Evolutionary conservation across 2,797 vertebrate genomes (phyloP), one percentile per base, ranked within the genome.

Genomic region (Melanotaenia boesemani): DNA sequence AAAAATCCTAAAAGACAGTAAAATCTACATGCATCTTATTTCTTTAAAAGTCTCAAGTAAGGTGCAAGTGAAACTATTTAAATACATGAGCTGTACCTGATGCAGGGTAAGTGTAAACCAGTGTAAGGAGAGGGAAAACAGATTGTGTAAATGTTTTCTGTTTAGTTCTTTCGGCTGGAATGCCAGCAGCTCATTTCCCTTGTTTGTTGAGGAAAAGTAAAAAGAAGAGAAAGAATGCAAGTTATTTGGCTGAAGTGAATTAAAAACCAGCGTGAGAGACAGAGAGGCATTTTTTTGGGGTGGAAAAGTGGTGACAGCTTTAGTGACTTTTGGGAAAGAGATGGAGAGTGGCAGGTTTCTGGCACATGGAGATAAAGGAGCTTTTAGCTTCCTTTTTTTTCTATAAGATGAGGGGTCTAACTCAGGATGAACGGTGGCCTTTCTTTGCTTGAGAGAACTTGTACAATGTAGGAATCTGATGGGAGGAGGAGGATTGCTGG

Each of bases 401-500:
- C 28, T 46, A n/a, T 7, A 30, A 65, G 36, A 48, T 36, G 41
- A 67, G n/a, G 32, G 59, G n/a, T 24, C 57, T 67, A 54, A 58
- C 39, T 34, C 41, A 57, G 37, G 39, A 57, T 39, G 46, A 74
- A 77, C 65, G 32, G 55, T 7, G 44, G 50, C 22, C 70, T 83
- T 46, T 60, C 69, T 85, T 70, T 75, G 67, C 79, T 75, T 57
- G 61, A 79, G 24, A 67, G 65, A 39, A 13, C 30, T 39, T 54
- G 39, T 67, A 57, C 58, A 52, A 4, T 41, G 74, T 5, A 84
- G 89, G 77, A 82, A 85, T 90, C 70, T 79, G 62, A 80, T 66
- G 84, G 90, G 86, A 89, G 85, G 86, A 89, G 85, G 58, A 74
- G 48, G 52, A 68, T 32, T 66, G 72, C 32, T 3, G 48, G 77